These are phyloP conservation scores for Cephalotes varians DNA, from an alignment of 2,888 invertebrate genomes.

Conservation along the genomic window DNA sequence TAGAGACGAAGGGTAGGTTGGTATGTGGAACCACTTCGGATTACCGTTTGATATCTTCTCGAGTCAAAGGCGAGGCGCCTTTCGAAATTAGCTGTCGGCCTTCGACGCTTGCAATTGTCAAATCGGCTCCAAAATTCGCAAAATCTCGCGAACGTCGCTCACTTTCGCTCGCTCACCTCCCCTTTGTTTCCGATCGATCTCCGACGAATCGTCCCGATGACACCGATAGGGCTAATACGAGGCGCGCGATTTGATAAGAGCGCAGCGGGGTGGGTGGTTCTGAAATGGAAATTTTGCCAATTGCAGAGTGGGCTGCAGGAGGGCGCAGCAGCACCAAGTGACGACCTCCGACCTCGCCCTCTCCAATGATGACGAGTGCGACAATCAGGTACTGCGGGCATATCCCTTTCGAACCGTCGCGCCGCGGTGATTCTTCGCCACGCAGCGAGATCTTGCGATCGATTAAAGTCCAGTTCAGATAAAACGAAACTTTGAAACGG, in stretches of 20 bases:
- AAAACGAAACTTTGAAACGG: not conserved
- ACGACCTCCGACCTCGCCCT: constrained; percentile 86
- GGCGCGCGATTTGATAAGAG: constrained; percentile 35
- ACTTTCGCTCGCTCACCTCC: constrained; percentile 27
- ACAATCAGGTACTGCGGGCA: constrained; percentile 82
- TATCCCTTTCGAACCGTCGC: constrained; percentile 31
- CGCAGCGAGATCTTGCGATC: not conserved
- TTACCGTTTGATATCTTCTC: constrained; percentile 3
- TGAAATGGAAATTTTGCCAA: constrained; percentile 78
- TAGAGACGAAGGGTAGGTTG: constrained; percentile 44
- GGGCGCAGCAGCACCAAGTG: constrained; percentile 84
- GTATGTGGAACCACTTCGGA: not conserved
- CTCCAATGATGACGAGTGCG: constrained; percentile 86
- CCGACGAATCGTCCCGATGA: constrained; percentile 35
- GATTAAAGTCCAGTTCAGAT: not conserved
- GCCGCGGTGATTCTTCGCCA: constrained; percentile 19
- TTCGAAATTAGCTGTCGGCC: constrained; percentile 22
- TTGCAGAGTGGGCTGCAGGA: constrained; percentile 84
- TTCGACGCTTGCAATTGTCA: not conserved
- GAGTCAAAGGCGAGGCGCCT: not conserved
- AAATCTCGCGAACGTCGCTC: not conserved
- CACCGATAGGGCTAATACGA: not conserved
- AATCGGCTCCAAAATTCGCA: not conserved
- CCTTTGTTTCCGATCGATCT: constrained; percentile 42
- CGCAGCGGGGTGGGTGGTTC: constrained; percentile 54